Base-by-base conservation (phyloP, 2,888 invertebrate species). In the Trypoxylon attenuatum region DNA sequence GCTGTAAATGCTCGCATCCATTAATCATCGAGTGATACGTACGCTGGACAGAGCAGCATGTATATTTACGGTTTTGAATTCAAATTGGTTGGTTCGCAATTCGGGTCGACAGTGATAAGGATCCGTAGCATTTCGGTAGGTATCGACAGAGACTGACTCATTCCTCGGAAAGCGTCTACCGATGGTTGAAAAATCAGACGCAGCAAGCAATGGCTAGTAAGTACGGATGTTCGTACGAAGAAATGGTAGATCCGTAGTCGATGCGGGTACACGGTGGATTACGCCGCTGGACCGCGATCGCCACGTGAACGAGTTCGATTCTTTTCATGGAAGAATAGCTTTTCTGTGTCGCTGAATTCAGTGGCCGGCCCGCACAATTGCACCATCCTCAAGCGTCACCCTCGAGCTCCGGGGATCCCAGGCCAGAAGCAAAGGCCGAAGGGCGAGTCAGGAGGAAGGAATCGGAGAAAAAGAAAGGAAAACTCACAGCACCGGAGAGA, bases 341-440 rank as follows among this genome's bases (percentile, higher is more conserved):
- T 84, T 85, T 85, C 78, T 83, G 76, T 83, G 84, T 85, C 80
- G 78, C 68, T 73, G 79, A 71, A 79, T 74, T 79, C 76, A 71
- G 70, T 72, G 79, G 78, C 78, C 73, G 67, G 71, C 67, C 71
- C 62, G 76, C 59, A 57, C 71, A 78, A 71, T 78, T 68, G 67
- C 60, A 39, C 41, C 55, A 25, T 62, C 39, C 50, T 69, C 57
- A 55, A 61, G 45, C 46, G 41, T 19, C 51, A 55, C n/a, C 47
- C 49, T 49, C 64, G 41, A 38, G 42, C 42, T 42, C 38, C 51
- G 52, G 45, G 47, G 59, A 13, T 18, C 19, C 18, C 49, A 29
- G 22, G 42, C n/a, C n/a, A n/a, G n/a, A n/a, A n/a, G n/a, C n/a
- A n/a, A n/a, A n/a, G n/a, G n/a, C n/a, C n/a, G n/a, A n/a, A n/a